Conservation (phyloP, 1,140 invertebrate species). For the Capitella teleta region DNA sequence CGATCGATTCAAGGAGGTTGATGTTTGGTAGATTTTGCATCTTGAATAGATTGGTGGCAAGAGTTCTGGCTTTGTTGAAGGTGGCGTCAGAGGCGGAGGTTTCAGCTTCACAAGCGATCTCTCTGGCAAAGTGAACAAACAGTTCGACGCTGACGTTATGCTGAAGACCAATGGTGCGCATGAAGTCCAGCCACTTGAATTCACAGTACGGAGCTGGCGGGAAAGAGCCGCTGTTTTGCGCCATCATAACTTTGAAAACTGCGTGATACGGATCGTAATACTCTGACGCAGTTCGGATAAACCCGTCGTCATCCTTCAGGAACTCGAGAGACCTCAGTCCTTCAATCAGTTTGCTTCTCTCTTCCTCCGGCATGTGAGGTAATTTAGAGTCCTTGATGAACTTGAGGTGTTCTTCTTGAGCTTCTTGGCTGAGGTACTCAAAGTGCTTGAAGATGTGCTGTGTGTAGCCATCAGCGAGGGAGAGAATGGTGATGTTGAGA, state of each 20-base stretch:
- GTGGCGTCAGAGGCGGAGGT: constrained; percentile 5
- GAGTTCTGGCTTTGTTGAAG: constrained; percentile 7
- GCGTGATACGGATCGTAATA: constrained; percentile 11
- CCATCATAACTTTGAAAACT: constrained; percentile 8
- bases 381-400: constrained; percentile 7
- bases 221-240: neutral
- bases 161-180: constrained; percentile 9
- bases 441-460: constrained; percentile 10
- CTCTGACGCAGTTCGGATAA: constrained; percentile 1
- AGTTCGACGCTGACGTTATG: neutral
- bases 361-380: neutral
- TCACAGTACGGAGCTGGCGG: constrained; percentile 9
- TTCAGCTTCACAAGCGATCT: constrained; percentile 7
- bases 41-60: constrained; percentile 9
- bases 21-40: neutral
- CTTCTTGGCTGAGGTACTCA: constrained; percentile 4
- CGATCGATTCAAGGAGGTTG: constrained; percentile 4
- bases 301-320: neutral
- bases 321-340: constrained; percentile 7
- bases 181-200: constrained; percentile 12
- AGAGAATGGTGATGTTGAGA: constrained; percentile 1
- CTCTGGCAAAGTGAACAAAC: constrained; percentile 8
- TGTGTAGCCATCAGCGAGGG: constrained; percentile 1
- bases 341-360: constrained; percentile 3
- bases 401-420: constrained; percentile 6